Conservation (phyloP, 2,888 invertebrate species). For the Tetragonisca angustula region DNA sequence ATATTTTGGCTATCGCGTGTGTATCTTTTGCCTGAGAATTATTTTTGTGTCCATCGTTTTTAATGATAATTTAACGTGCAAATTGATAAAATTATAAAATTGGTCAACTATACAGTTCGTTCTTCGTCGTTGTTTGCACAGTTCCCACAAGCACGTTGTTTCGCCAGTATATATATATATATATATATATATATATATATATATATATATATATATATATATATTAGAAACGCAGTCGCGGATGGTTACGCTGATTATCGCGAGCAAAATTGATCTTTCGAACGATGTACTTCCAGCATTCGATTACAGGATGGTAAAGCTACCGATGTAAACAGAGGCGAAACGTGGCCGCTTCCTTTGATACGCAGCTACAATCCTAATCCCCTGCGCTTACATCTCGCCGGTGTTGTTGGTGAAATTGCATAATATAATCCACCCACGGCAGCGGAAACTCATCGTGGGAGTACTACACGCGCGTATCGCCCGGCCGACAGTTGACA, state of each 20-base stretch:
- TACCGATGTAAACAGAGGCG: constrained; percentile 31
- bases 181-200: too few relatives aligned
- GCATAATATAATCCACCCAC: constrained; percentile 58
- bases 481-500: neutral
- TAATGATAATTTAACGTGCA: too few relatives aligned
- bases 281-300: constrained; percentile 24
- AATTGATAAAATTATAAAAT: neutral
- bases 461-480: constrained; percentile 6
- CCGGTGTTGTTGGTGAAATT: constrained; percentile 52
- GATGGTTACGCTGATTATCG: constrained; percentile 52
- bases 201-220: neutral
- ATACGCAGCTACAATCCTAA: constrained; percentile 49
- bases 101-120: neutral
- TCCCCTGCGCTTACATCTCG: constrained; percentile 47
- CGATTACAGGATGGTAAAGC: constrained; percentile 47
- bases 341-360: constrained; percentile 54
- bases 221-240: constrained; percentile 5
- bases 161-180: neutral
- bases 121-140: neutral
- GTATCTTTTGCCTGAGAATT: too few relatives aligned
- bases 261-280: constrained; percentile 47
- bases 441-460: constrained; percentile 26
- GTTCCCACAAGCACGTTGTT: constrained; percentile 10
- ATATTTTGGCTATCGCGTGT: too few relatives aligned
- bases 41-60: too few relatives aligned